Evolutionary conservation across 2,113 vertebrate genomes (phyloP).

Genomic region (Silurus glanis): DNA sequence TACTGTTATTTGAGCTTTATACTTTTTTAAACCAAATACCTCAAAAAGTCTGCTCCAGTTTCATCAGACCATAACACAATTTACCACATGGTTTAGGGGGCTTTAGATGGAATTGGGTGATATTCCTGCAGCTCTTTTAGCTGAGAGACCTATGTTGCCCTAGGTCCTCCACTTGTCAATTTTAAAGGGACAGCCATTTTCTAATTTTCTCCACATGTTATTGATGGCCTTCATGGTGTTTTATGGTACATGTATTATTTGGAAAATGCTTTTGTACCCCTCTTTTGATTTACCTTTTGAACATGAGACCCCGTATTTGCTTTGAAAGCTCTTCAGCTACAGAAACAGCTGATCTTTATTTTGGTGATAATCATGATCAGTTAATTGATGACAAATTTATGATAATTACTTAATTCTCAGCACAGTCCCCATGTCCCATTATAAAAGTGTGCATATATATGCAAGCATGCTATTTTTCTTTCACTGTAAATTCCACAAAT

Average conservation of each 20-base stretch:
- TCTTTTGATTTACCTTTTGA: background rate
- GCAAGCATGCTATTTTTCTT: background rate
- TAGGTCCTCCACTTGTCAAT: background rate
- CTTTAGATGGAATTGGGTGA: background rate
- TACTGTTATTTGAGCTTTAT: too few species aligned
- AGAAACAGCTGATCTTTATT: background rate
- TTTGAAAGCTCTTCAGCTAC: background rate
- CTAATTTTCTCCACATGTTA: background rate
- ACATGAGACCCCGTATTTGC: background rate
- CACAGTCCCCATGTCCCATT: background rate
- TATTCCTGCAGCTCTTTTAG: background rate
- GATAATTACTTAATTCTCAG: background rate
- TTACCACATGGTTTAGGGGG: background rate
- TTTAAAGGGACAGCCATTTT: background rate
- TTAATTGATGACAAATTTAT: background rate
- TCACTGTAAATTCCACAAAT: background rate
- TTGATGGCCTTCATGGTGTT: background rate
- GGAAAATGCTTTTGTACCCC: background rate
- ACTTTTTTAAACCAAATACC: too few species aligned
- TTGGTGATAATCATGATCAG: background rate
- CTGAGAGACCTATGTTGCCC: background rate
- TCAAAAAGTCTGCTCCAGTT: background rate
- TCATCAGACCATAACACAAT: background rate
- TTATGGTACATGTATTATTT: background rate
- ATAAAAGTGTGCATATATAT: background rate